Evolutionary conservation across 1,140 invertebrate genomes (phyloP).

Genomic region (Zaprionus ghesquierei): DNA sequence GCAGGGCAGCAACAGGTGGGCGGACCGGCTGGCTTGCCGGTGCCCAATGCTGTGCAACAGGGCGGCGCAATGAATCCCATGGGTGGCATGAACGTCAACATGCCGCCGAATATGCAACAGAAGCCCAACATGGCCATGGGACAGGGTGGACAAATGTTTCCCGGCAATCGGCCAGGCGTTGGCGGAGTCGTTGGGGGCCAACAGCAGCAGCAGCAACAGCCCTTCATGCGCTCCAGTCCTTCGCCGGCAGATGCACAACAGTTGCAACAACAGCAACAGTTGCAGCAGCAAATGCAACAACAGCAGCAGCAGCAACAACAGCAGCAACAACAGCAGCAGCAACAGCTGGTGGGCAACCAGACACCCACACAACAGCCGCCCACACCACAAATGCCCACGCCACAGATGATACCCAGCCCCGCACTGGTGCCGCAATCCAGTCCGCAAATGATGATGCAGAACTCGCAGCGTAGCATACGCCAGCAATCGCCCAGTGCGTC

Average conservation of each 20-base stretch:
- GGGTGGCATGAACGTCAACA: constrained; percentile 74
- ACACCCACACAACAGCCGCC: constrained; percentile 57
- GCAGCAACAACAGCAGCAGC: constrained; percentile 43
- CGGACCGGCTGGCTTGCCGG: constrained; percentile 49
- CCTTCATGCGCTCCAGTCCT: constrained; percentile 85
- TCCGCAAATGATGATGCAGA: constrained; percentile 85
- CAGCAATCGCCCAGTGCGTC: constrained; percentile 91
- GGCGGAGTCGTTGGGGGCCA: constrained; percentile 54
- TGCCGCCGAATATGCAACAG: constrained; percentile 66
- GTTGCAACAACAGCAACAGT: constrained; percentile 47
- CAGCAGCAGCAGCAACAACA: constrained; percentile 53
- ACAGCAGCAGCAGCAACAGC: constrained; percentile 67
- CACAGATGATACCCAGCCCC: constrained; percentile 87
- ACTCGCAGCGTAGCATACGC: constrained; percentile 84
- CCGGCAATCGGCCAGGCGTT: constrained; percentile 55
- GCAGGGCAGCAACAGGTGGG: constrained; percentile 68
- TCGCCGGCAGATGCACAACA: constrained; percentile 74
- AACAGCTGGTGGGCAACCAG: constrained; percentile 83
- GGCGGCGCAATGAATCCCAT: constrained; percentile 64
- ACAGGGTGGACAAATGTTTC: constrained; percentile 68
- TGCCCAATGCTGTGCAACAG: constrained; percentile 63
- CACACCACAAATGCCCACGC: constrained; percentile 62
- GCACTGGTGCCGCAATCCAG: constrained; percentile 88
- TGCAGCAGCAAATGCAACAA: constrained; percentile 36
- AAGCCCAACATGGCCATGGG: constrained; percentile 70